These are phyloP conservation scores for Polydrusus tereticollis DNA, from an alignment of 2,888 invertebrate genomes.

Conservation along the genomic window DNA sequence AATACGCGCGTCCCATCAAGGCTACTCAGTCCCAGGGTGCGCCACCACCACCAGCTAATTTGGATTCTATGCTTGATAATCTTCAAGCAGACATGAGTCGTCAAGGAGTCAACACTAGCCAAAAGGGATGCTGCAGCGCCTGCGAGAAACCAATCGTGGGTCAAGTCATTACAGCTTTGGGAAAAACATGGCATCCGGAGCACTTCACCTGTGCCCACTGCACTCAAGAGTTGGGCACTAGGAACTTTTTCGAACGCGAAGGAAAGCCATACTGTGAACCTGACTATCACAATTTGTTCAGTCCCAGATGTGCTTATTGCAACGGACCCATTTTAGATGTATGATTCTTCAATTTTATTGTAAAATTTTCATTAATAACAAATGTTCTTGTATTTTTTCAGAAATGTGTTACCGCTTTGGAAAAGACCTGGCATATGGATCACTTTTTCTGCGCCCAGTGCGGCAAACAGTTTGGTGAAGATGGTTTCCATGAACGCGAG, in stretches of 20 bases:
- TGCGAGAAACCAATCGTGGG: constrained; percentile 99
- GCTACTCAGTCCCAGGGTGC: constrained; percentile 62
- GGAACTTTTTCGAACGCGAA: constrained; percentile 98
- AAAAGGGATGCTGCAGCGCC: constrained; percentile 99
- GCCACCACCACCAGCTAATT: constrained; percentile 67
- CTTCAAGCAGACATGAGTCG: constrained; percentile 97
- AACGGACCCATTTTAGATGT: constrained; percentile 99
- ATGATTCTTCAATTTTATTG: constrained; percentile 53
- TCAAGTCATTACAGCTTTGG: constrained; percentile 96
- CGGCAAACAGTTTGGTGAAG: constrained; percentile 96
- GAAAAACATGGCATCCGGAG: constrained; percentile 99
- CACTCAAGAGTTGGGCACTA: constrained; percentile 94
- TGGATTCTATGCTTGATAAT: constrained; percentile 89
- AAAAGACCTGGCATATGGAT: constrained; percentile 98
- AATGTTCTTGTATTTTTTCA: constrained; percentile 69
- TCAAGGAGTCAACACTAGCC: constrained; percentile 98
- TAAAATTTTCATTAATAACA: neutral
- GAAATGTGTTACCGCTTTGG: constrained; percentile 99
- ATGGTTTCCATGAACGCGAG: constrained; percentile 97
- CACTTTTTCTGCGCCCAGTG: constrained; percentile 99
- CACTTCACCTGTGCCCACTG: constrained; percentile 99
- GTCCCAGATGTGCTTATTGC: constrained; percentile 98
- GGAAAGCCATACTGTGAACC: constrained; percentile 98
- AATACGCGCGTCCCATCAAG: constrained; percentile 78
- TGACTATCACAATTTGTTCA: constrained; percentile 98